A percentile compares a stretch with the other conserved stretches of the same genome.
phyloP scores from a whole-genome alignment of 2,797 vertebrate genomes.

The Tadarida brasiliensis region DNA sequence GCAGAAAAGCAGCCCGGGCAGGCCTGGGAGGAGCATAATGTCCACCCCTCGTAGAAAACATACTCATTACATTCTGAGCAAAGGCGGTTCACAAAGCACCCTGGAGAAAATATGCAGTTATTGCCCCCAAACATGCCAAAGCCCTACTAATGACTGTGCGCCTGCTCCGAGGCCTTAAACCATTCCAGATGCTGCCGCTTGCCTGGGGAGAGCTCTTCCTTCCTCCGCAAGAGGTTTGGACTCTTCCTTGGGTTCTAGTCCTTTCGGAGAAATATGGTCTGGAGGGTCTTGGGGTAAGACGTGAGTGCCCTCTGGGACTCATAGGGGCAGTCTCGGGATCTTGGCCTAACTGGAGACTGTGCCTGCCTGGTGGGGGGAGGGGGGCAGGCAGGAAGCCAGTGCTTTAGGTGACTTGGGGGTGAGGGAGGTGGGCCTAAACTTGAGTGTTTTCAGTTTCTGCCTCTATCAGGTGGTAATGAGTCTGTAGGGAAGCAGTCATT shows the following conservation, averaged over 20 bases:
- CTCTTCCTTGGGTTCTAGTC: neutral
- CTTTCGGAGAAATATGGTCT: neutral
- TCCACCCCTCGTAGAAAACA: constrained; percentile 21
- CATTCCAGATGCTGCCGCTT: constrained; percentile 62
- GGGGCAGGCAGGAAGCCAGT: too few species aligned
- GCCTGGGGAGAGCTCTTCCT: constrained; percentile 1
- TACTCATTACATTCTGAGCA: constrained; percentile 68
- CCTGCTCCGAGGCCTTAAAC: constrained; percentile 27
- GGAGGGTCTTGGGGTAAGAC: neutral
- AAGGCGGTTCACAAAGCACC: constrained; percentile 17
- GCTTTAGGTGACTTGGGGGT: neutral
- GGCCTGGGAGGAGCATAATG: neutral
- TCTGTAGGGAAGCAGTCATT: neutral
- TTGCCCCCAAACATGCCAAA: constrained; percentile 67
- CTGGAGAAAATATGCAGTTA: constrained; percentile 64
- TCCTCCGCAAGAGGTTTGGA: neutral
- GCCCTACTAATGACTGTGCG: constrained; percentile 44
- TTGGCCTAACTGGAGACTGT: neutral
- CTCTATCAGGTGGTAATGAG: neutral
- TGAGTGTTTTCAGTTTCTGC: neutral
- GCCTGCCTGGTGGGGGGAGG: neutral
- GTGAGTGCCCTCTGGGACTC: neutral
- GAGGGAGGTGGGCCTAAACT: neutral
- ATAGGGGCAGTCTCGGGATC: neutral
- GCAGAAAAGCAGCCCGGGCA: constrained; percentile 13